Evolutionary conservation across 2,113 vertebrate genomes (phyloP), one percentile per base, ranked within the genome.

Genomic region (Bambusicola thoracicus): DNA sequence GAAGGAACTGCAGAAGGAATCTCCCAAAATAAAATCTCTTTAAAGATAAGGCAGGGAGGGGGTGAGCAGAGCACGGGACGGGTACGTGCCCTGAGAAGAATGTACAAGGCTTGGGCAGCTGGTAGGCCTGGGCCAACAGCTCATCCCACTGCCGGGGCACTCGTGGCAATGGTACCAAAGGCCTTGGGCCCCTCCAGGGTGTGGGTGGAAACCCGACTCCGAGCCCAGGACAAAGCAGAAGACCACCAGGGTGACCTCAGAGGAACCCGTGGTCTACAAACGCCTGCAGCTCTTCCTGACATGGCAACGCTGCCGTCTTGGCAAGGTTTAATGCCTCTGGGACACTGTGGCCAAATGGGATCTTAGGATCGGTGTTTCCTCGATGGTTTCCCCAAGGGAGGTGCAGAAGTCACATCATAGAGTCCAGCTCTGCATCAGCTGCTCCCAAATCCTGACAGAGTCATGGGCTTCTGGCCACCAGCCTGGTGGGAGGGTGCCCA

Each of bases 1-100:
- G 95, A 95, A 95, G 93, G 95, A 96, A 83, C 85, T 89, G 93
- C 85, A 93, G 87, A 49, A 96, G 94, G 92, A 82, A 89, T 94
- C 94, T 92, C 95, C 65, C 59, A 95, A 95, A 96, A 95, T 95
- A 97, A 95, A 96, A 94, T 85, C 3, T 0, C 95, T 96, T 97
- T 94, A 89, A 96, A 94, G 94, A 90, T 89, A 94, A 87, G 85
- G 92, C 93, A 80, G 34, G 12, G 96, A 92, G 96, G 94, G 84
- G 81, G 91, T 92, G 95, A 94, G 94, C 74, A 44, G 58, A 78
- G 91, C 30, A 8, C 0, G 1, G 86, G 77, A 81, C 1, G 32
- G 80, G 89, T 87, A 89, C 87, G 40, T 94, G 96, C 89, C 94
- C 94, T 93, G 87, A 89, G 94, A 96, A 89, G 92, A 96, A 95